Base-by-base conservation (phyloP, 2,797 vertebrate genomes). In the Sardinella longiceps region DNA sequence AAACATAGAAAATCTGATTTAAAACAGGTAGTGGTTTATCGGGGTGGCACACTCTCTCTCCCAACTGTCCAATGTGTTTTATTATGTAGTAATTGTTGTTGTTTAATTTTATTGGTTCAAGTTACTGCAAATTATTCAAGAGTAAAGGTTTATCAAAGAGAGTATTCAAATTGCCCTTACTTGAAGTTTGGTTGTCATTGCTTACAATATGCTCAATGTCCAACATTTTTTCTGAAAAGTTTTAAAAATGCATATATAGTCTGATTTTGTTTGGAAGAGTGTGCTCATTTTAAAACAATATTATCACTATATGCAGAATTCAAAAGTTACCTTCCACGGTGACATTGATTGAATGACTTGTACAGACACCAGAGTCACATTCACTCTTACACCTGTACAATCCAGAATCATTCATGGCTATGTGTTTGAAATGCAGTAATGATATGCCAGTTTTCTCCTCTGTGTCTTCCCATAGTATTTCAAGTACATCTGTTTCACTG, bases 301-400 rank as follows among this genome's bases (percentile, higher is more conserved):
- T 25, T 56, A 1, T 11, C 53, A 11, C 1, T 12, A 80, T n/a
- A 2, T 15, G 3, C 12, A 15, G 18, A 37, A 37, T 5, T 1
- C 7, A 58, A 30, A 70, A 10, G 33, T 89, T 86, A 89, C 90
- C 82, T 84, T 53, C 87, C 15, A 91, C 89, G 28, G 30, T 87
- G 5, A 91, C 86, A 1, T 56, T 86, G 30, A 91, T 85, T 25
- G 12, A 0, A 85, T 91, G 90, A 39, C 88, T 18, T 11, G 86
- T 0, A 84, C 12, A 10, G 5, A 9, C 0, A 23, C 43, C 39
- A 60, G 0, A 20, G 10, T 2, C 11, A 0, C 14, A n/a, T 0
- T 2, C 0, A 60, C 45, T 11, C 15, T 10, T 10, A 84, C 90
- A 91, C 81, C 90, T 87, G 87, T 91, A 91, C 20, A 81, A 37